These are phyloP conservation scores for Glaucidium brasilianum DNA, from an alignment of 2,113 vertebrate species.

Conservation along the genomic window DNA sequence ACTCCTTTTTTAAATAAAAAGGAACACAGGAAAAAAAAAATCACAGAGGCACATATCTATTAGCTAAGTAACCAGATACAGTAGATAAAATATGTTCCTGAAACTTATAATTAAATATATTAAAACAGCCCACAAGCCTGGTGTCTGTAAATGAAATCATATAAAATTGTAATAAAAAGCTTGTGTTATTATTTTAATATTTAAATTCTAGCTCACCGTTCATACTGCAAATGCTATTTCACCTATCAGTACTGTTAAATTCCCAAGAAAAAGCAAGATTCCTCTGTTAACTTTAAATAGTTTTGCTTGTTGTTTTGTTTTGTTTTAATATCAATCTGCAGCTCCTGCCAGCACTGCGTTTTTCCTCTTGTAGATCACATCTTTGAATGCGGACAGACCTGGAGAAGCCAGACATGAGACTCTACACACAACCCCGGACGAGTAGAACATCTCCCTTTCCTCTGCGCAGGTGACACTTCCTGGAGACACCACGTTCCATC, in stretches of 20 bases:
- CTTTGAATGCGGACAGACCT: not conserved
- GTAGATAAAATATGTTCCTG: constrained; percentile 79
- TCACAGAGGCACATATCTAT: constrained; percentile 61
- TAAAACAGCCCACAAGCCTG: constrained; percentile 67
- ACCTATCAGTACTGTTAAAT: constrained; percentile 64
- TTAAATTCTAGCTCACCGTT: constrained; percentile 50
- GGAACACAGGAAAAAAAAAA: constrained; percentile 32
- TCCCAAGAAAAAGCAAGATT: constrained; percentile 53
- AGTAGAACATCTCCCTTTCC: constrained; percentile 16
- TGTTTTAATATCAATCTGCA: not conserved
- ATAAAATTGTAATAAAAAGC: constrained; percentile 65
- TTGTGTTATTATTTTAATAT: constrained; percentile 61
- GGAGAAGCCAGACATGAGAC: constrained; percentile 44
- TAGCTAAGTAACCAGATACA: constrained; percentile 69
- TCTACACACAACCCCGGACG: not conserved
- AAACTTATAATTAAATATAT: constrained; percentile 75
- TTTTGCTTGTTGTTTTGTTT: not conserved
- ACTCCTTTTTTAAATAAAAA: constrained; percentile 54
- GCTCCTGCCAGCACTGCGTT: not conserved
- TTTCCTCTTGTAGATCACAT: not conserved
- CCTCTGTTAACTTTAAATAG: constrained; percentile 25
- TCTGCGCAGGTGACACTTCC: not conserved
- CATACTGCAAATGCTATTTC: constrained; percentile 36
- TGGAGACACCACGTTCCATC: not conserved
- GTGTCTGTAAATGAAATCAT: constrained; percentile 63